These are phyloP conservation scores for Exocentrus adspersus DNA, from an alignment of 2,888 invertebrate species.

Conservation along the genomic window DNA sequence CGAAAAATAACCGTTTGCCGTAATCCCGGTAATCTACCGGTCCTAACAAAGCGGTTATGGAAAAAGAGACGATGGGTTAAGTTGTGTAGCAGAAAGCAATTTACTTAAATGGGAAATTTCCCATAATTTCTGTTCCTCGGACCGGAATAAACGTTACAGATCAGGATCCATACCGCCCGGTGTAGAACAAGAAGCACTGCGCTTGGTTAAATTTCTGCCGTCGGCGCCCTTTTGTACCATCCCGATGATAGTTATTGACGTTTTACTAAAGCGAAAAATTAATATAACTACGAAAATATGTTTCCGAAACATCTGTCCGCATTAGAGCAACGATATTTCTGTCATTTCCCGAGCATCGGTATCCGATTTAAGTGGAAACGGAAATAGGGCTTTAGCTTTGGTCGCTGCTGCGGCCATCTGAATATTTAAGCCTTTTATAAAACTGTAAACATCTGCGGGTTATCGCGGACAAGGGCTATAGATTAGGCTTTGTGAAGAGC, in stretches of 20 bases:
- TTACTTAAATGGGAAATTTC: slow-evolving; percentile 43
- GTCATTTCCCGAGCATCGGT: slow-evolving; percentile 35
- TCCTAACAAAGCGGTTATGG: slow-evolving; percentile 45
- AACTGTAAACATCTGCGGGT: slow-evolving; percentile 2
- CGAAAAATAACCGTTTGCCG: slow-evolving; percentile 55
- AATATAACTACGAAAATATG: slow-evolving; percentile 40
- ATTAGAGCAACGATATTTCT: slow-evolving; percentile 32
- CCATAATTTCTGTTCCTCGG: slow-evolving; percentile 55
- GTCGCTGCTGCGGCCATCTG: slow-evolving; percentile 14
- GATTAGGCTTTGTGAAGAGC: neutral
- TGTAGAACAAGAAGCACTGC: slow-evolving; percentile 50
- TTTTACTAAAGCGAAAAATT: slow-evolving; percentile 38
- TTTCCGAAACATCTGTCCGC: slow-evolving; percentile 39
- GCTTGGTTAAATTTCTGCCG: slow-evolving; percentile 48
- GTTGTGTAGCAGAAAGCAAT: neutral
- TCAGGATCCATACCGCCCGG: slow-evolving; percentile 51
- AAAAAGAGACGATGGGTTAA: slow-evolving; percentile 35
- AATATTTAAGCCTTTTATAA: slow-evolving; percentile 34
- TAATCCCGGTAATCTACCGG: slow-evolving; percentile 55
- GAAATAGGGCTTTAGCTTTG: slow-evolving; percentile 30
- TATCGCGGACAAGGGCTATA: neutral
- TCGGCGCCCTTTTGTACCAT: too few relatives aligned
- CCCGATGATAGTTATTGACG: slow-evolving; percentile 42
- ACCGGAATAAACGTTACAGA: slow-evolving; percentile 58
- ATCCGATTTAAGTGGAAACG: slow-evolving; percentile 39